Conservation (phyloP, 1,140 invertebrate genomes). For the Muscidifurax raptorellus region DNA sequence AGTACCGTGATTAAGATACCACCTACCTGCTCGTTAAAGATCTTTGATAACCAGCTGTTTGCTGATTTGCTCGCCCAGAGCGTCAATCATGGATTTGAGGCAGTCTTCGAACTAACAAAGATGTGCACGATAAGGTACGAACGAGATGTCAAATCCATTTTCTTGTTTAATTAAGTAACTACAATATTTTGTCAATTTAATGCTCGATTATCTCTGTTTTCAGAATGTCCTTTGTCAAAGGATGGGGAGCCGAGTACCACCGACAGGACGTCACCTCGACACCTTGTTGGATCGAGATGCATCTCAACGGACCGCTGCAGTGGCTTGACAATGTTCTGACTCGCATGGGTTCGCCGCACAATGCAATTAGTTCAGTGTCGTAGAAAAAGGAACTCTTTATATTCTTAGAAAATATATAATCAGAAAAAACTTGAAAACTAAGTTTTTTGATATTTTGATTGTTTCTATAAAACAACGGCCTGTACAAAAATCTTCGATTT, state of each 20-base stretch:
- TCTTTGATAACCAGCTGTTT: constrained; percentile 81
- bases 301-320: constrained; percentile 96
- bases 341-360: constrained; percentile 93
- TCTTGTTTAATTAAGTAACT: not conserved
- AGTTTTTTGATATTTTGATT: not conserved
- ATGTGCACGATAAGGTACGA: constrained; percentile 83
- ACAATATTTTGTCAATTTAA: not conserved
- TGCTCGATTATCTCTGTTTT: constrained; percentile 35
- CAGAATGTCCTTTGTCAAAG: constrained; percentile 98
- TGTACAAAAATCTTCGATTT: not conserved
- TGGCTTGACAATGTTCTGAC: constrained; percentile 95
- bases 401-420: constrained; percentile 4
- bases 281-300: constrained; percentile 98
- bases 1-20: constrained; percentile 83
- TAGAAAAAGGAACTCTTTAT: constrained; percentile 74
- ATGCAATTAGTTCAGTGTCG: constrained; percentile 94
- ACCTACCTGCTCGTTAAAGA: constrained; percentile 81
- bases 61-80: constrained; percentile 79
- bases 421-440: constrained; percentile 40
- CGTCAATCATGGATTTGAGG: constrained; percentile 80
- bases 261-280: constrained; percentile 97
- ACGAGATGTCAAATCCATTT: not conserved
- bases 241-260: constrained; percentile 97
- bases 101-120: constrained; percentile 84
- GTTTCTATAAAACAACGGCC: not conserved